These are phyloP conservation scores for Heteromurus nitidus DNA, from an alignment of 2,888 invertebrate species.

Conservation along the genomic window DNA sequence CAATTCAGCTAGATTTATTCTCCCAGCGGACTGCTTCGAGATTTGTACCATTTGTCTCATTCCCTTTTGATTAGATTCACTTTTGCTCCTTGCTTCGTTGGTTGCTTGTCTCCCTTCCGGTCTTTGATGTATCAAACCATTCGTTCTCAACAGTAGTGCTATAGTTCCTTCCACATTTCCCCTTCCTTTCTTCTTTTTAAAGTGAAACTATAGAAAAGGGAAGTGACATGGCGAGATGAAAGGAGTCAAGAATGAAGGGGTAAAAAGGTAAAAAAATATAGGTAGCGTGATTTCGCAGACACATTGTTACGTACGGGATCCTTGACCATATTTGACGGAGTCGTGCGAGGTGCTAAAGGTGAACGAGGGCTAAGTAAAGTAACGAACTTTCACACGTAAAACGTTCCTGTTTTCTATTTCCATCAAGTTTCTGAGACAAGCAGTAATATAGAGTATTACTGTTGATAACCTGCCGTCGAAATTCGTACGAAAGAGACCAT, in stretches of 20 bases:
- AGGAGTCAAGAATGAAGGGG: background rate
- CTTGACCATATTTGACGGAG: conserved; percentile 3
- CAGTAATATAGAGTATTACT: background rate
- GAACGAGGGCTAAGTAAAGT: background rate
- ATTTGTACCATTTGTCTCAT: conserved; percentile 35
- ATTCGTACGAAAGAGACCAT: background rate
- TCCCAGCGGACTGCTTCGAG: conserved; percentile 19
- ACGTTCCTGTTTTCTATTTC: background rate
- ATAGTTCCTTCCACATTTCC: background rate
- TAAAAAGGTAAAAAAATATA: background rate
- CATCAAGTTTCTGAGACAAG: background rate
- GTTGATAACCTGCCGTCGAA: background rate
- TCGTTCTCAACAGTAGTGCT: background rate
- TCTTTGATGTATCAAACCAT: background rate
- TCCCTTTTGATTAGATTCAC: conserved; percentile 35
- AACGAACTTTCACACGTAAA: background rate
- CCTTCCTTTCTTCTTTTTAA: background rate
- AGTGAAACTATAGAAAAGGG: background rate
- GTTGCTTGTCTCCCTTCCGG: background rate
- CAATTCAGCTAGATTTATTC: conserved; percentile 34
- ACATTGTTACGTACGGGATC: conserved; percentile 3
- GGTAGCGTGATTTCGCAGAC: background rate
- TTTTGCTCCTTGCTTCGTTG: conserved; percentile 11
- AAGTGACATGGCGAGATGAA: background rate
- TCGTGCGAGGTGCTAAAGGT: background rate